phyloP scores from a whole-genome alignment of 2,888 invertebrate species.

The Lomographa bimaculata region DNA sequence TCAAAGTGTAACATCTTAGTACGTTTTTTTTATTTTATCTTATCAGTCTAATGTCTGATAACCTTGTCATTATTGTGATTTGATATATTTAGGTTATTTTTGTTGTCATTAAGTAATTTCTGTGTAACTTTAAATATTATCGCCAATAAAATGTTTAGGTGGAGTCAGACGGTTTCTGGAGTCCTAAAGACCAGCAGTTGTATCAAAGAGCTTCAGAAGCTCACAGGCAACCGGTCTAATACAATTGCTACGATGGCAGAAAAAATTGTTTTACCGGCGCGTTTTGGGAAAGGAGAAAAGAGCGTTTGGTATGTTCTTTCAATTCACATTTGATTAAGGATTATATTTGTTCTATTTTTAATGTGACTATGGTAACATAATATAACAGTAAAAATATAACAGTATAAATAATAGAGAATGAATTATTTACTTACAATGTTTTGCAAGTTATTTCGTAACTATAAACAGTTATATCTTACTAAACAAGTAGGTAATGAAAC shows the following conservation, averaged over 20 bases:
- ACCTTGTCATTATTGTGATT: slow-evolving; percentile 6
- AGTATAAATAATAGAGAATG: too few species aligned
- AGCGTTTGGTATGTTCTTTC: slow-evolving; percentile 93
- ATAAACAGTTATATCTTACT: too few species aligned
- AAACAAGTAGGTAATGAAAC: too few species aligned
- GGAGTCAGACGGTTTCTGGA: slow-evolving; percentile 42
- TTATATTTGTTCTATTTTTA: too few species aligned
- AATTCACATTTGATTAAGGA: too few species aligned
- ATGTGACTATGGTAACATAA: too few species aligned
- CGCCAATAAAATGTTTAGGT: slow-evolving; percentile 57
- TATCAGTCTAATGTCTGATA: slow-evolving; percentile 5
- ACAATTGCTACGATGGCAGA: slow-evolving; percentile 46
- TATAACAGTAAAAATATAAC: too few species aligned
- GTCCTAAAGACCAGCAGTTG: slow-evolving; percentile 33
- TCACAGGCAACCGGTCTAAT: slow-evolving; percentile 35
- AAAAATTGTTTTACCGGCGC: slow-evolving; percentile 87
- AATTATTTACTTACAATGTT: too few species aligned
- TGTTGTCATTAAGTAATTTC: slow-evolving; percentile 7
- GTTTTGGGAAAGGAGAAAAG: slow-evolving; percentile 89
- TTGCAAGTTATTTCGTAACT: too few species aligned
- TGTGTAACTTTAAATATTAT: slow-evolving; percentile 2
- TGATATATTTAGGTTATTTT: slow-evolving; percentile 9
- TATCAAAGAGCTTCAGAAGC: slow-evolving; percentile 23
- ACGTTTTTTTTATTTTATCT: too few species aligned
- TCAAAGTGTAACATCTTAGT: too few species aligned